Base-by-base conservation (phyloP, 2,888 invertebrate genomes). In the Microplitis deprimator region DNA sequence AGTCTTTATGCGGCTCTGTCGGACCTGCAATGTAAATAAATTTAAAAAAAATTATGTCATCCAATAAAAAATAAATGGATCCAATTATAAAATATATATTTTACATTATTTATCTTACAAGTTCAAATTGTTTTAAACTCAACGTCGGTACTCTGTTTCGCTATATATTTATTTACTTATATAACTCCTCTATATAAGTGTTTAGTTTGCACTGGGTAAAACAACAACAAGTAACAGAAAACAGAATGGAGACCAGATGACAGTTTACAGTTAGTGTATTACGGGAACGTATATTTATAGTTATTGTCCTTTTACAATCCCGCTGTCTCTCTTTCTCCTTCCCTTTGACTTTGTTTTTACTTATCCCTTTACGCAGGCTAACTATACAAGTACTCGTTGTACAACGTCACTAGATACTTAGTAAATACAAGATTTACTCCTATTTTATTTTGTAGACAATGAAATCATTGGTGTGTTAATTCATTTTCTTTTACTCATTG, bases 1-100 rank as follows among this genome's bases (percentile, higher is more conserved):
- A 88, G 75, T 92, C 92, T 39, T 92, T 91, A 73, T 92, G 91
- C 2, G 91, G 90, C 0, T 90, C 90, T 29, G 92, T 90, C 20
- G 93, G 93, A 7, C 93, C 93, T 89, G 83, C 29, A 29, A 29
- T 4, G 29, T 4, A 29, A 29, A 29, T 29, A 29, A 29, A 29
- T 29, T 29, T 29, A 29, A 29, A 20, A 50, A 29, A 62, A 13
- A 61, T 4, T 29, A 29, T 29, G 29, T 29, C 10, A 17, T 16
- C 8, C 38, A 29, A 65, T 73, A n/a, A 40, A 38, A 38, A 20
- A 39, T 61, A 8, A 75, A 17, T 40, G 16, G 67, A 68, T 40
- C 29, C 29, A 29, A 29, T 29, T 29, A 29, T 29, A 29, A 29
- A 29, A 29, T 29, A 29, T 20, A 20, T 29, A 29, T 29, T 29